phyloP scores from a whole-genome alignment of 2,113 vertebrate species.

The Canis aureus region DNA sequence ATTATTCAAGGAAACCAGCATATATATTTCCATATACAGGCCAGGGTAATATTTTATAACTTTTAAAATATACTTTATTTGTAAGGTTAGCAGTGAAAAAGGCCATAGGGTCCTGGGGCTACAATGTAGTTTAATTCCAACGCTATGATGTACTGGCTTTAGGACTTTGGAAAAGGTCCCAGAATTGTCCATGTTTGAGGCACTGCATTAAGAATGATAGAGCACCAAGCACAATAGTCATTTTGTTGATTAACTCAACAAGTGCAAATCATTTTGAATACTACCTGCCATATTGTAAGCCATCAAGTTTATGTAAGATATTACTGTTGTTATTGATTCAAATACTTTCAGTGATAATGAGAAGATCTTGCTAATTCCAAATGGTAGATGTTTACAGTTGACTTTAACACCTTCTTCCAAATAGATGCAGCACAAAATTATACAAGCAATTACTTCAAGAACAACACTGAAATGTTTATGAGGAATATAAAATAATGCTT shows the following conservation, averaged over 20 bases:
- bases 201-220: not conserved
- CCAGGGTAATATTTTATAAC: not conserved
- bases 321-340: conserved; percentile 8
- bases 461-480: not conserved
- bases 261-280: not conserved
- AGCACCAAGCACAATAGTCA: not conserved
- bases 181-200: not conserved
- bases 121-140: not conserved
- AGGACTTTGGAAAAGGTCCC: not conserved
- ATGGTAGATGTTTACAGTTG: conserved; percentile 14
- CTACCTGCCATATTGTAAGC: not conserved
- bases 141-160: not conserved
- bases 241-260: not conserved
- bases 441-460: not conserved
- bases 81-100: not conserved
- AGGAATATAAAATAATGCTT: not conserved
- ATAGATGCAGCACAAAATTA: not conserved
- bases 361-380: not conserved
- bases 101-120: fast-evolving
- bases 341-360: conserved; percentile 32
- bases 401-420: not conserved
- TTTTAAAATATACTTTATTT: not conserved
- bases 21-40: not conserved
- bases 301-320: not conserved
- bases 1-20: not conserved